Conservation (phyloP, 2,888 invertebrate species). For the Apotomis turbidana region DNA sequence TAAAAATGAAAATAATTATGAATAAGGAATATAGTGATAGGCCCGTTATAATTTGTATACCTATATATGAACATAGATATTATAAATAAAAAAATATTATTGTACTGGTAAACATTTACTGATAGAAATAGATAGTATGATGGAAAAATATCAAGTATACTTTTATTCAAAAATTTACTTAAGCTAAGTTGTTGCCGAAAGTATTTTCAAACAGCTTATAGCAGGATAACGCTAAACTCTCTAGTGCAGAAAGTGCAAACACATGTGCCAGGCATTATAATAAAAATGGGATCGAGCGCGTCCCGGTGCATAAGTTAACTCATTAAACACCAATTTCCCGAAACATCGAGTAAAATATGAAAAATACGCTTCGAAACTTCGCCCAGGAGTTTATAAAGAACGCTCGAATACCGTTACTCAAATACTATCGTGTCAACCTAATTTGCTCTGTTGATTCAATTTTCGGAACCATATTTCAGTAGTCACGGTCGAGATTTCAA, state of each 20-base stretch:
- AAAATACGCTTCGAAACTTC: slow-evolving; percentile 56
- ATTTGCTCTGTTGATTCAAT: slow-evolving; percentile 77
- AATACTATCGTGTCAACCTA: slow-evolving; percentile 63
- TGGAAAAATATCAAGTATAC: no score
- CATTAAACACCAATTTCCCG: slow-evolving; percentile 65
- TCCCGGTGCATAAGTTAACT: slow-evolving; percentile 62
- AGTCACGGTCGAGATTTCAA: slow-evolving; percentile 79
- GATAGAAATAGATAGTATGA: no score
- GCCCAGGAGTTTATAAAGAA: slow-evolving; percentile 55
- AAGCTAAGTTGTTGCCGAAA: background rate
- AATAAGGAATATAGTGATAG: no score
- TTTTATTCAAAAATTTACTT: no score
- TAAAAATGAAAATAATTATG: no score
- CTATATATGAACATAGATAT: no score
- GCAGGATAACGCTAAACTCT: slow-evolving; percentile 7
- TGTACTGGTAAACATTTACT: no score
- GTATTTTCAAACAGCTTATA: background rate
- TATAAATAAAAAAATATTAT: no score
- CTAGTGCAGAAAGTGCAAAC: slow-evolving; percentile 14
- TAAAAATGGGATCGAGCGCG: slow-evolving; percentile 54
- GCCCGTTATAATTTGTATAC: no score
- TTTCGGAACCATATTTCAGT: slow-evolving; percentile 78
- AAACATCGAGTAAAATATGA: slow-evolving; percentile 62
- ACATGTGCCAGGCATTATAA: slow-evolving; percentile 36
- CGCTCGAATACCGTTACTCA: slow-evolving; percentile 56